Conservation (phyloP, 2,797 vertebrate genomes). For the Dermochelys coriacea region DNA sequence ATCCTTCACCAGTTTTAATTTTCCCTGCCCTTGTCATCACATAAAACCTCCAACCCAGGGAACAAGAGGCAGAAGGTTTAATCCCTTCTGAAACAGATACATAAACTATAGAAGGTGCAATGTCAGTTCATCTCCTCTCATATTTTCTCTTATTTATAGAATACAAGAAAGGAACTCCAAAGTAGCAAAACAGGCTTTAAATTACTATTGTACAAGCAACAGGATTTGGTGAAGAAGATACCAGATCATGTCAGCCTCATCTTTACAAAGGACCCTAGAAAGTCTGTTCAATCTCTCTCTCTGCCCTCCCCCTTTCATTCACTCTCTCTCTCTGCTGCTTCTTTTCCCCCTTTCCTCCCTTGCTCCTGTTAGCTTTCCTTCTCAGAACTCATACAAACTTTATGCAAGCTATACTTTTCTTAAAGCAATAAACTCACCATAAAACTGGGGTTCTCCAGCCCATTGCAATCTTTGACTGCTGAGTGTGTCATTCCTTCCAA, state of each 20-base stretch:
- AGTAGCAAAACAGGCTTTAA: neutral
- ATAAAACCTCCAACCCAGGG: neutral
- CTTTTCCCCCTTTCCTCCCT: accelerated
- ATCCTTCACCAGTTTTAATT: neutral
- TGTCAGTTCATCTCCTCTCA: neutral
- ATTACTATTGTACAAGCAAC: neutral
- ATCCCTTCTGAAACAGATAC: neutral
- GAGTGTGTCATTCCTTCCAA: slow-evolving; percentile 74
- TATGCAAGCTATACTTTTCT: neutral
- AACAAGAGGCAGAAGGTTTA: accelerated
- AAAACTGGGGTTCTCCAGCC: slow-evolving; percentile 84
- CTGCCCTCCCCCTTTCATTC: neutral
- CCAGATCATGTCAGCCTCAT: neutral
- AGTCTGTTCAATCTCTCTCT: neutral
- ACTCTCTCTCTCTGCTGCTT: neutral
- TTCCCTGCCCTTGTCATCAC: neutral
- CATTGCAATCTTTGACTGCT: slow-evolving; percentile 82
- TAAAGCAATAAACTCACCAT: slow-evolving; percentile 83
- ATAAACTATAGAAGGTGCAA: accelerated
- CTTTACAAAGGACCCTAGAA: neutral
- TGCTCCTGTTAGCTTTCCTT: neutral
- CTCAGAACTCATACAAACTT: neutral
- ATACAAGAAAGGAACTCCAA: neutral
- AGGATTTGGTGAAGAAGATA: slow-evolving; percentile 13
- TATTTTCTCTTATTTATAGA: neutral